Evolutionary conservation across 2,797 vertebrate genomes (phyloP), one percentile per base, ranked within the genome.

Genomic region (Lithobates sylvaticus): DNA sequence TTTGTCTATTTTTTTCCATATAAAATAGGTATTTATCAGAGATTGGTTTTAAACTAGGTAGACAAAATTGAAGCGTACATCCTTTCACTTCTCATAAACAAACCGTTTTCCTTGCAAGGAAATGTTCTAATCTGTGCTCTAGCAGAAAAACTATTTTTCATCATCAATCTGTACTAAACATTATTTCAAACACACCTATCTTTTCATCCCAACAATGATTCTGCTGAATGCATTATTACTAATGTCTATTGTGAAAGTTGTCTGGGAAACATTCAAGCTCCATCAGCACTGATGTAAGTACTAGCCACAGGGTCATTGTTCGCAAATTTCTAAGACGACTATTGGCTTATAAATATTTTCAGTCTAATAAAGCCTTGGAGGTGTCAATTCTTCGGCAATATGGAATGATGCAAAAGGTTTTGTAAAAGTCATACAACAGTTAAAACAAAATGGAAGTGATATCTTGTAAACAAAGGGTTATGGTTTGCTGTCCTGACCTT

Each of bases 21-120:
- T 27, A 50, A 74, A 13, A 44, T 29, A 65, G 65, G 9, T 26
- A 47, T 74, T 47, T 16, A 74, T n/a, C n/a, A 27, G 10, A 23
- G 21, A 71, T 21, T 71, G 18, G 69, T 71, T 71, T 47, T 42
- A 50, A 74, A 26, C 26, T n/a, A 74, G 42, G 13, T 74, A 12
- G 23, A 50, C 72, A 74, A 50, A 74, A 36, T 67, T 67, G 65
- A 67, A 67, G 65, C 12, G 65, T 15, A 67, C 65, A 67, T 67
- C 72, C 13, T 74, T 74, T 26, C 42, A 73, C n/a, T 6, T 26
- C n/a, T 74, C n/a, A 74, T 26, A 42, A 26, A 74, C 72, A 50
- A 50, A 74, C 5, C 12, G 26, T 67, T 67, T 67, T 67, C 65
- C 65, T 67, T 26, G 26, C 27, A 67, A 29, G 65, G 65, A 67